phyloP scores from a whole-genome alignment of 2,797 vertebrate genomes.

The Pangasius macronema region DNA sequence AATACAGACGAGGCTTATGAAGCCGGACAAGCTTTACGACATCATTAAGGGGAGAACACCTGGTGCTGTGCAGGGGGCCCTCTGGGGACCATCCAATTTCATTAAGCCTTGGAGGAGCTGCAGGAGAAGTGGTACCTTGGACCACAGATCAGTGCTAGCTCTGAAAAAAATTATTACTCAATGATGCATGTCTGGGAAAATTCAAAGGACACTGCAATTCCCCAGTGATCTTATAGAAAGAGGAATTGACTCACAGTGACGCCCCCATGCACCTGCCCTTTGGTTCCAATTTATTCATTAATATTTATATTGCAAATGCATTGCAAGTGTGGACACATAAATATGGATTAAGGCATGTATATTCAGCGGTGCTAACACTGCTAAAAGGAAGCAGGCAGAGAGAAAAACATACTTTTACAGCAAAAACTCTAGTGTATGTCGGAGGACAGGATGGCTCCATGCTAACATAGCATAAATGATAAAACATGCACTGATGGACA shows the following conservation, averaged over 20 bases:
- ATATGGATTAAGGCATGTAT: background rate
- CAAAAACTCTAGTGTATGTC: background rate
- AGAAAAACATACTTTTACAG: background rate
- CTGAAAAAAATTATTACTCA: constrained; percentile 52
- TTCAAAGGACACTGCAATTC: constrained; percentile 22
- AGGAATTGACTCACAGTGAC: constrained; percentile 38
- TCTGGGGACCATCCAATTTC: constrained; percentile 55
- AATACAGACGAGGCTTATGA: constrained; percentile 46
- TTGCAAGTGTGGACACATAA: background rate
- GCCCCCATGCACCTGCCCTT: constrained; percentile 45
- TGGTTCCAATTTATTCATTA: constrained; percentile 48
- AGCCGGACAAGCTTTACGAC: constrained; percentile 27
- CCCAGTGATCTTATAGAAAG: constrained; percentile 36
- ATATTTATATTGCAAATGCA: constrained; percentile 40
- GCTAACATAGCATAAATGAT: background rate
- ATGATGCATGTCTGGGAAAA: constrained; percentile 47
- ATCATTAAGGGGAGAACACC: constrained; percentile 54
- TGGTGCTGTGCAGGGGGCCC: constrained; percentile 38
- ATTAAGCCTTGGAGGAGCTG: constrained; percentile 56
- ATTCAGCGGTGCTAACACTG: background rate
- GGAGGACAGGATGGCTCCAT: background rate
- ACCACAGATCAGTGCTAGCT: constrained; percentile 5
- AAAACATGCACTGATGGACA: background rate
- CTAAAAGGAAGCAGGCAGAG: background rate
- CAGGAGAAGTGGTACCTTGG: constrained; percentile 37